A percentile compares a stretch with the other conserved stretches of the same genome.
These are phyloP conservation scores for Chondrosia reniformis DNA, from an alignment of 37 sponge, comb jelly and placozoan species.

Conservation along the genomic window DNA sequence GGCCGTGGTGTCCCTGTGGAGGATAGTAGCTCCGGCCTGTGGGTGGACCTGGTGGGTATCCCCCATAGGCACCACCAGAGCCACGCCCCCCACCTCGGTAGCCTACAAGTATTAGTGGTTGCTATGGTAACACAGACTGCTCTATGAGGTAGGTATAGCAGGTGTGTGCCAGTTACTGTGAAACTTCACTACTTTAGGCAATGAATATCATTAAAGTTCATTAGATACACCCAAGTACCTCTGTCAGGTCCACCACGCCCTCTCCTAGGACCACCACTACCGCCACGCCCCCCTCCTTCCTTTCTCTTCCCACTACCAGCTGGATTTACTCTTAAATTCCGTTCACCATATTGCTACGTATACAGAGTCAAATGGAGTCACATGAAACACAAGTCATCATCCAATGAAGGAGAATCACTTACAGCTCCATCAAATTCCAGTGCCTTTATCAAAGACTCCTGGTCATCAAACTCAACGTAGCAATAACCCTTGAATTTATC, in stretches of 20 bases:
- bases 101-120: too few species aligned
- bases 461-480: conserved; percentile 90
- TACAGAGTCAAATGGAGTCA: too few species aligned
- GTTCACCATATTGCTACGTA: conserved; percentile 51
- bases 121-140: too few species aligned
- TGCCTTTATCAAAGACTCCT: conserved; percentile 70
- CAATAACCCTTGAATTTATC: conserved; percentile 92
- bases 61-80: too few species aligned
- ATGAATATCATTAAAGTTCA: background rate
- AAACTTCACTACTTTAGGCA: too few species aligned
- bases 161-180: too few species aligned
- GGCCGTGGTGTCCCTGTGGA: too few species aligned
- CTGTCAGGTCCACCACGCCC: conserved; percentile 18
- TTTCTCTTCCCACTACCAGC: conserved; percentile 47
- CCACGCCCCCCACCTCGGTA: too few species aligned
- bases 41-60: too few species aligned
- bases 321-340: conserved; percentile 51
- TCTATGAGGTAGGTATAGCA: too few species aligned
- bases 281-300: conserved; percentile 47
- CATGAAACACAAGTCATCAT: too few species aligned
- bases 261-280: conserved; percentile 38
- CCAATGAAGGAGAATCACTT: conserved; percentile 34
- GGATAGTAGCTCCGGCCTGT: too few species aligned
- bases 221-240: conserved; percentile 25
- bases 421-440: conserved; percentile 88